These are phyloP conservation scores for Rhodophaea formosa DNA, from an alignment of 2,888 invertebrate species.

Conservation along the genomic window DNA sequence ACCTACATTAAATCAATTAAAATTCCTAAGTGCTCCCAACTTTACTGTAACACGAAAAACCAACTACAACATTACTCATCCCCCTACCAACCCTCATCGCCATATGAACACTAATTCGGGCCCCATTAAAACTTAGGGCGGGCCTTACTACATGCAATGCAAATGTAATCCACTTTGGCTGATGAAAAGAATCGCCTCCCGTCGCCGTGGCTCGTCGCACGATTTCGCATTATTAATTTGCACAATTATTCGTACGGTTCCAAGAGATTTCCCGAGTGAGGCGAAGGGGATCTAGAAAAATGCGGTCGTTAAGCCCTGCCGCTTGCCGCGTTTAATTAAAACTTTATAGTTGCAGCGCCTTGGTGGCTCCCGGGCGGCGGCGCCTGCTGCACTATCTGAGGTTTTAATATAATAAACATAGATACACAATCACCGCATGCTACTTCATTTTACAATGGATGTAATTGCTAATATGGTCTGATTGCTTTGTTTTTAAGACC, in stretches of 20 bases:
- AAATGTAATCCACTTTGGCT: constrained; percentile 51
- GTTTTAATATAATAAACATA: constrained; percentile 4
- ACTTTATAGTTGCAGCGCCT: constrained; percentile 64
- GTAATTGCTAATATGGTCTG: constrained; percentile 4
- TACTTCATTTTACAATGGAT: not conserved
- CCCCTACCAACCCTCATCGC: constrained; percentile 22
- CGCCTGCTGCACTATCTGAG: constrained; percentile 4
- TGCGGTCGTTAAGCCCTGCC: constrained; percentile 65
- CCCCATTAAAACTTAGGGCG: constrained; percentile 40
- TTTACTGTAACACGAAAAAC: constrained; percentile 38
- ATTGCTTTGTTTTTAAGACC: not conserved
- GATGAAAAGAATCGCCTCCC: constrained; percentile 43
- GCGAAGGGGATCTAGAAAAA: constrained; percentile 69
- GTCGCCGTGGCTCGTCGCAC: constrained; percentile 42
- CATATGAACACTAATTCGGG: constrained; percentile 38
- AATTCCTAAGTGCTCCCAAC: constrained; percentile 46
- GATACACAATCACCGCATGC: not conserved
- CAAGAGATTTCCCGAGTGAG: constrained; percentile 64
- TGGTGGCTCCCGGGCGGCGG: constrained; percentile 34
- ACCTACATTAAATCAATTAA: constrained; percentile 63
- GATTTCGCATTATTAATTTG: constrained; percentile 70
- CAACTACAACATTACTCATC: constrained; percentile 33
- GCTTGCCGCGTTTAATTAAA: constrained; percentile 70
- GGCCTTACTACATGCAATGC: constrained; percentile 41
- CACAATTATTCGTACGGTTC: constrained; percentile 66